Base-by-base conservation (phyloP, 2,888 invertebrate species). In the Thymelicus sylvestris region DNA sequence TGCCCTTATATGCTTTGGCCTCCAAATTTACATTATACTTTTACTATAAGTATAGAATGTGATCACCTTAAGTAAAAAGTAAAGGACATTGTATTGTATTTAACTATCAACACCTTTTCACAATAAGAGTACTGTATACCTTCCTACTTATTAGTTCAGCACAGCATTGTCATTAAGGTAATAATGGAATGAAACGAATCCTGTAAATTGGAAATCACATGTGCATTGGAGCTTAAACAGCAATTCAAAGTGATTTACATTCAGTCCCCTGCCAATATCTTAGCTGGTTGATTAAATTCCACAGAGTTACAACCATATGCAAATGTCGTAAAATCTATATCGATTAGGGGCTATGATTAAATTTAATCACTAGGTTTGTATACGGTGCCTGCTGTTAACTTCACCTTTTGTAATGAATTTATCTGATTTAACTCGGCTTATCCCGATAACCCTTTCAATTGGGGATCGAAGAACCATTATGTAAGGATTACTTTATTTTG, bases 261-360 rank as follows among this genome's bases (percentile, higher is more conserved):
- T 73, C 78, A 79, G 83, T 81, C 84, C 86, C 83, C 78, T 76
- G 83, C 85, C 87, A 84, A 88, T 89, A 89, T 88, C 88, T 89
- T 84, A 83, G 88, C 76, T 80, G 83, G 83, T 89, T 91, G 89
- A 91, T 91, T 91, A 91, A 91, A 91, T 91, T 91, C 89, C 87
- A 77, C 73, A 39, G 77, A 76, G 83, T 85, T 83, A 85, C 82
- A 80, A 77, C 80, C 79, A 80, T 81, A 80, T 81, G 84, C 85
- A 83, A 84, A 83, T 75, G 83, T 83, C 86, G 85, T 84, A 85
- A 89, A 91, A 78, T 91, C 88, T 83, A 85, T 84, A 84, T 88
- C 86, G 87, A 90, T 90, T 89, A 86, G 83, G 85, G 83, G 81
- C 82, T 81, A 86, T 89, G 87, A 90, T 88, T 88, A 84, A 90